Percentiles rank a stretch among this genome's conserved stretches.
Conservation (phyloP, 2,113 vertebrate species). For the Alaudala cheleensis region DNA sequence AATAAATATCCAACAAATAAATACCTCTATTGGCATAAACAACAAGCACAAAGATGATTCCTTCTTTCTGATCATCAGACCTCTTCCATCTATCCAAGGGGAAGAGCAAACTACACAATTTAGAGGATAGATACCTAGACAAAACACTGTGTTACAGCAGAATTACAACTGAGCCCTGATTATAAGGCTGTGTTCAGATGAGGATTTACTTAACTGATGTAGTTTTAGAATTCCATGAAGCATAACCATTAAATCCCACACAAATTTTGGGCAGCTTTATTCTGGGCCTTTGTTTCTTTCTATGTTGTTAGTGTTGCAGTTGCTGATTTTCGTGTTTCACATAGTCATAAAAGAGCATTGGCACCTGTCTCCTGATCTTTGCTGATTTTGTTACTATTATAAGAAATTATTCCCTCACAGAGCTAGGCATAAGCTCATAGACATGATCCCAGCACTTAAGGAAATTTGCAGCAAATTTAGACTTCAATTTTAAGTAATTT, state of each 20-base stretch:
- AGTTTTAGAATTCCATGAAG: background rate
- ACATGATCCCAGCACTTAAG: background rate
- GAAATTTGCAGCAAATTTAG: background rate
- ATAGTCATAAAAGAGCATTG: background rate
- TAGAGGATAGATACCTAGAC: background rate
- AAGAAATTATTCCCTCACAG: background rate
- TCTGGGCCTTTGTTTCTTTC: background rate
- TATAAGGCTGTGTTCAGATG: background rate
- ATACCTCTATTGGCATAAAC: slow-evolving; percentile 74
- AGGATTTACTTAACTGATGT: background rate
- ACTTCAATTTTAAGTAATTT: background rate
- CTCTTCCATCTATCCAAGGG: slow-evolving; percentile 72
- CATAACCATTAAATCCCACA: background rate
- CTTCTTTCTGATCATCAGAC: slow-evolving; percentile 80
- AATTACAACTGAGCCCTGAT: background rate
- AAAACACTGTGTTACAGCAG: background rate
- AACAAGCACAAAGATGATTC: slow-evolving; percentile 77
- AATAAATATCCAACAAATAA: slow-evolving; percentile 79
- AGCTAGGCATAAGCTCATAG: background rate
- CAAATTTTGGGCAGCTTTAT: background rate
- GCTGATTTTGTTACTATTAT: background rate
- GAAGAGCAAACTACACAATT: background rate
- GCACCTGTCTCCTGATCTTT: background rate
- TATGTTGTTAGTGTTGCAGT: background rate
- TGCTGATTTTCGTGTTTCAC: background rate